Evolutionary conservation across 35 echinoderm and acorn worm species (phyloP), one percentile per base, ranked within the genome.

Genomic region (Stichopus chloronotus): DNA sequence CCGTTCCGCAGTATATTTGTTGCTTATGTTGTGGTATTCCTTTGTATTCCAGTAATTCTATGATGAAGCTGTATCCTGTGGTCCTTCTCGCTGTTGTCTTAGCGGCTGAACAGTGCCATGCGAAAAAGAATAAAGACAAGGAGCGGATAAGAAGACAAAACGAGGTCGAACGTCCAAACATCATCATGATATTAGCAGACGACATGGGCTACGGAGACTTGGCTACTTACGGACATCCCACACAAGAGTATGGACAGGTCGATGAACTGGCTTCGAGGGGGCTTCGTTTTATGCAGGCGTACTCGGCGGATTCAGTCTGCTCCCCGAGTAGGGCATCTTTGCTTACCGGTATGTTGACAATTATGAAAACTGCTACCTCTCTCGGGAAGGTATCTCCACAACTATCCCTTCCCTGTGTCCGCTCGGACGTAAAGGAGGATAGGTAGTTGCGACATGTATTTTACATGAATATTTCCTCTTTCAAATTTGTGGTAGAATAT

Each of bases 161-260:
- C 5, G 82, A 85, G 52, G 19, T 16, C 4, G 17, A 74, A 20
- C 92, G 94, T 87, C 96, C 96, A 52, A 98, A 98, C 54, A 93
- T 98, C 12, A 79, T 98, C 0, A 77, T 98, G 17, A 83, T 98
- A 56, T 72, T 98, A 30, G 96, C 96, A 68, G 96, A 98, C 93
- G 96, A 98, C 81, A 90, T 98, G 81, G 95, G 97, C 5, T 94
- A 93, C 68, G 94, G 94, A 65, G 97, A 98, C 54, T 25, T 98
- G 3, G 63, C 94, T 8, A 94, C 94, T 4, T 98, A 98, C 56
- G 94, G 97, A 5, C 97, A 98, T 65, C 97, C 97, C 6, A 96
- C 89, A 12, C 97, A 98, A 88, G 97, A 98, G 88, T 92, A 80
- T 59, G 97, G 97, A 55, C 85, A 91, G 0, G 79, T 98, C 54